Conservation (phyloP, 2,888 invertebrate genomes). For the Deroplatys truncata region DNA sequence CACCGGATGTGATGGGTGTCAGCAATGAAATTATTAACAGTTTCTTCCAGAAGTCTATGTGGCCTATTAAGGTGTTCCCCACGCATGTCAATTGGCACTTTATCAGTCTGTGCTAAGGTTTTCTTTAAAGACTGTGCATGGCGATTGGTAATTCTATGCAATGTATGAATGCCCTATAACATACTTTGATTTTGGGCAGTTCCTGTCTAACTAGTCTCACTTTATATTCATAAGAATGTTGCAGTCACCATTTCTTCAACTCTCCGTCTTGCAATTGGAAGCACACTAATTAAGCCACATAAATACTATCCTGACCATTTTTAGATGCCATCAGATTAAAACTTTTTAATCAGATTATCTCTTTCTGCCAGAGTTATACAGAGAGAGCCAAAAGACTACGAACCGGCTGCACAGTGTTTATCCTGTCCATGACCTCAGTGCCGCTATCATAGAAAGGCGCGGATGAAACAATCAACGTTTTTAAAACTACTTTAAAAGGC, state of each 20-base stretch:
- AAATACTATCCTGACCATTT: not conserved
- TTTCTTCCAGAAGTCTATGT: not conserved
- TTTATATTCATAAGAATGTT: not conserved
- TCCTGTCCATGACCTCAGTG: too few relatives aligned
- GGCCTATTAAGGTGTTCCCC: not conserved
- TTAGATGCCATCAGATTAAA: not conserved
- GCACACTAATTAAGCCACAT: not conserved
- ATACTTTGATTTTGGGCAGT: not conserved
- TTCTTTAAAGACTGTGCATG: not conserved
- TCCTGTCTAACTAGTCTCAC: not conserved
- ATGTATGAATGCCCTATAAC: not conserved
- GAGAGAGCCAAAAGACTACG: too few relatives aligned
- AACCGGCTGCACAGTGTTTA: too few relatives aligned
- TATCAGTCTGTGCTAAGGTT: not conserved
- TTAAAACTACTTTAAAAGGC: too few relatives aligned
- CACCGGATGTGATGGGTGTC: too few relatives aligned
- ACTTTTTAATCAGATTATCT: not conserved
- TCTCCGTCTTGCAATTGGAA: not conserved
- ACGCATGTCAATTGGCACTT: not conserved
- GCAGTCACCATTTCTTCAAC: not conserved
- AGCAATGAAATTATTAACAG: too few relatives aligned
- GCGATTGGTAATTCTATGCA: not conserved
- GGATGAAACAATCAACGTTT: too few relatives aligned
- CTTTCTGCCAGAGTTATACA: not conserved
- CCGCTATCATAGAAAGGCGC: too few relatives aligned